phyloP scores from a whole-genome alignment of 2,113 vertebrate species.

The Phalacrocorax carbo region DNA sequence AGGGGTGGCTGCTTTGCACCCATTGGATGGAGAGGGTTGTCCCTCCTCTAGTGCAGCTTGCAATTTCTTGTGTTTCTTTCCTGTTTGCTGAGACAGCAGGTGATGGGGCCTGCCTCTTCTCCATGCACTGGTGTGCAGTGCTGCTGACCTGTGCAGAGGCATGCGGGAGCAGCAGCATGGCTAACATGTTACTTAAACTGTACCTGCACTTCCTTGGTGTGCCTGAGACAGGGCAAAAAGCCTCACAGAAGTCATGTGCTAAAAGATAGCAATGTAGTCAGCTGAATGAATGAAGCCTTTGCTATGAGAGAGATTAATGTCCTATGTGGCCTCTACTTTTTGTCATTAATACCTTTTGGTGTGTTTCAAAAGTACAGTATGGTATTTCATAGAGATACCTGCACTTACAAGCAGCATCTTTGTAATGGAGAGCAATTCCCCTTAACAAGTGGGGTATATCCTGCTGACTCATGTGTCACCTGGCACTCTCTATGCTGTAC shows the following conservation, averaged over 20 bases:
- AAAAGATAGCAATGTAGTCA: not conserved
- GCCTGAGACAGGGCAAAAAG: not conserved
- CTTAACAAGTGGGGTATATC: not conserved
- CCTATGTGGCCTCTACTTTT: not conserved
- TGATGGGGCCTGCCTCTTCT: not conserved
- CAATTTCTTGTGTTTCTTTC: not conserved
- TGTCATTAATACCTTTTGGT: not conserved
- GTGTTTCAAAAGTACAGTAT: not conserved
- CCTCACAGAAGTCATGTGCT: not conserved
- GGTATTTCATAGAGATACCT: not conserved
- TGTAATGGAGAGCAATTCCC: not conserved
- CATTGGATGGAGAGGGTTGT: rapidly evolving
- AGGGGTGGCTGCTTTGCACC: not conserved
- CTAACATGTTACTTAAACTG: not conserved
- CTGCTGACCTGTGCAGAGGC: not conserved
- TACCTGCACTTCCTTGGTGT: not conserved
- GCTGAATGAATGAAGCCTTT: not conserved
- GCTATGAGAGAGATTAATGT: not conserved
- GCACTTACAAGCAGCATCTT: not conserved
- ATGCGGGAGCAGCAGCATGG: not conserved
- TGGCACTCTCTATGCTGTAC: not conserved
- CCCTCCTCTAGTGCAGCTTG: not conserved
- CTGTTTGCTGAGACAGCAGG: not conserved
- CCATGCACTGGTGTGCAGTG: not conserved
- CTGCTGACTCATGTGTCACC: not conserved